Conservation (phyloP, 2,888 invertebrate species). For the Diogma glabrata region DNA sequence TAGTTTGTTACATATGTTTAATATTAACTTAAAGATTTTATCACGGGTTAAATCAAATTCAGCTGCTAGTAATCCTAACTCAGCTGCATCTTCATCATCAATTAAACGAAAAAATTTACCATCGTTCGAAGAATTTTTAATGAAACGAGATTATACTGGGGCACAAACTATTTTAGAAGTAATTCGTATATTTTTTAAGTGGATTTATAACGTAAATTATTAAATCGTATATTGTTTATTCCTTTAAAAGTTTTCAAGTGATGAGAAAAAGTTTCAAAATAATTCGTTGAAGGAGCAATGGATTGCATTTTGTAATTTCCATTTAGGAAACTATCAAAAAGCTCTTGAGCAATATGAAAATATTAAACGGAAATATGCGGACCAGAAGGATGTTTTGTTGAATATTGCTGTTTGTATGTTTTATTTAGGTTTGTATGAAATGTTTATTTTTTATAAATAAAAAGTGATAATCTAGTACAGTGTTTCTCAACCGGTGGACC, state of each 20-base stretch:
- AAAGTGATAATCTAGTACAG: too few species aligned
- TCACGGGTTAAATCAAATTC: constrained; percentile 72
- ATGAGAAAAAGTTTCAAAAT: constrained; percentile 25
- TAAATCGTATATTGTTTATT: too few species aligned
- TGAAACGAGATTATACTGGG: constrained; percentile 86
- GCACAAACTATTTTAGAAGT: constrained; percentile 89
- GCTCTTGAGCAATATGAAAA: constrained; percentile 61
- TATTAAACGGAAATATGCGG: constrained; percentile 41
- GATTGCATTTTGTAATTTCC: constrained; percentile 93
- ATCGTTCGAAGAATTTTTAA: constrained; percentile 79
- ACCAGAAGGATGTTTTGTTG: constrained; percentile 51
- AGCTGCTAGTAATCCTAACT: constrained; percentile 32
- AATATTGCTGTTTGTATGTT: constrained; percentile 93
- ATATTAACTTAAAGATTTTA: constrained; percentile 50
- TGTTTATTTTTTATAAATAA: too few species aligned
- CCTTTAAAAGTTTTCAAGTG: constrained; percentile 15
- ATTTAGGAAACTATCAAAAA: constrained; percentile 84
- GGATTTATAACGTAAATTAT: neutral
- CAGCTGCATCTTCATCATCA: constrained; percentile 21
- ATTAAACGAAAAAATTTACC: constrained; percentile 46
- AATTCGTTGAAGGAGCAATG: constrained; percentile 53
- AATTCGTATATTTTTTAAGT: constrained; percentile 14
- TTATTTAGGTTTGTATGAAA: constrained; percentile 85
- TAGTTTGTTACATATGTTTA: neutral
- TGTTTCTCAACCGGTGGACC: too few species aligned